Base-by-base conservation (phyloP, 2,797 vertebrate genomes). In the Gastrophryne carolinensis region DNA sequence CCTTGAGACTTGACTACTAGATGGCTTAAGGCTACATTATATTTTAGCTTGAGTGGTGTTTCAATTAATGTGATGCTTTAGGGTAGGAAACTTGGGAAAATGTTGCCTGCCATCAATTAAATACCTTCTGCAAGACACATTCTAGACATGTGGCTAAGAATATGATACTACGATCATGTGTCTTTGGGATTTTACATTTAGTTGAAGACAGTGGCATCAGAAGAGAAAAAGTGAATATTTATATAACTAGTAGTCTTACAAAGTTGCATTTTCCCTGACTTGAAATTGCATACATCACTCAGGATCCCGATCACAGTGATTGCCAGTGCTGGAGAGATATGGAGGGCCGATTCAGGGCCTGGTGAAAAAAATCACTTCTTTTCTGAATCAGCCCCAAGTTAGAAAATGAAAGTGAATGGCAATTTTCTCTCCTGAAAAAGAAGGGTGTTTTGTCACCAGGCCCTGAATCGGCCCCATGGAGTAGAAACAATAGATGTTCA, bases 191-290 rank as follows among this genome's bases (percentile, higher is more conserved):
- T 32, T 56, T 49, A 65, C 61, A 73, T 26, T 30, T 64, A 63
- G 26, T 39, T 41, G 32, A 19, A 41, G 17, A 64, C 49, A 32
- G 13, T 56, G 39, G 35, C 41, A 19, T 13, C 7, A 23, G 19
- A 65, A 65, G 47, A 54, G n/a, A 19, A 35, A 61, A 73, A 63
- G 60, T 63, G 58, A 73, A 64, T 73, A 73, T 73, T 73, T 73
- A 62, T 73, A 54, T 19, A 26, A 53, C 61, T 26, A 30, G 34
- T 50, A 26, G 34, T 64, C 60, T 53, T 62, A 73, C 60, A 73
- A 73, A 53, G 32, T 73, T 58, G 49, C 70, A 73, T 23, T 63
- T 63, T 64, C 32, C 60, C 44, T 54, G 58, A 63, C 32, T 3
- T 73, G n/a, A 37, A 63, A 53, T 63, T 58, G 32, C 70, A 64